These are phyloP conservation scores for Antidorcas marsupialis DNA, from an alignment of 2,113 vertebrate species.

Conservation along the genomic window DNA sequence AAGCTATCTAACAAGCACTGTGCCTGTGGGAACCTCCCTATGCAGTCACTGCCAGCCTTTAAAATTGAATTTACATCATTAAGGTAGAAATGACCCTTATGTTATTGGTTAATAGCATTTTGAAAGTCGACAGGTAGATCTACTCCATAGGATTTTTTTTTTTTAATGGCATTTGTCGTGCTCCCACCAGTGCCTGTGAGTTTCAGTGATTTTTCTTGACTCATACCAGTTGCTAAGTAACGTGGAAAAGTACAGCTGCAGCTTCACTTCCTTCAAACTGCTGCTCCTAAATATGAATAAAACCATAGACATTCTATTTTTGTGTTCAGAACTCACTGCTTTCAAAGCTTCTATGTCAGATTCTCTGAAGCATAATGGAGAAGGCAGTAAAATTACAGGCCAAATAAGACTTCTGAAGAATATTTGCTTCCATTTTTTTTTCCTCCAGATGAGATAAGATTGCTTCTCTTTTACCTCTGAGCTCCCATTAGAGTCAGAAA, in stretches of 20 bases:
- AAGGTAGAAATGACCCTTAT: too few species aligned
- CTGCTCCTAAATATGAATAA: conserved; percentile 70
- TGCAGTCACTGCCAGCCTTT: too few species aligned
- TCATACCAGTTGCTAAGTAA: conserved; percentile 74
- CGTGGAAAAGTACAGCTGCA: conserved; percentile 68
- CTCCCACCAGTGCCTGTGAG: conserved; percentile 1
- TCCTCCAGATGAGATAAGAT: not conserved
- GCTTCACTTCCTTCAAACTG: conserved; percentile 64
- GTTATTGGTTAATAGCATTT: too few species aligned
- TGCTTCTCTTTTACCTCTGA: not conserved
- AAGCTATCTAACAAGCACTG: too few species aligned
- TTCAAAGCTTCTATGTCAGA: conserved; percentile 63
- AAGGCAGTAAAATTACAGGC: conserved; percentile 54
- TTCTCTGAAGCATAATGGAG: conserved; percentile 56
- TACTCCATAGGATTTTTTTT: not conserved
- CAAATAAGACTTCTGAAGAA: conserved; percentile 33
- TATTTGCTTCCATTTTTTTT: not conserved
- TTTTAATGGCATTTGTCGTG: conserved; percentile 32
- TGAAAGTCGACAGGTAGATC: too few species aligned
- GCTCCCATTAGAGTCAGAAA: not conserved
- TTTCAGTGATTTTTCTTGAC: conserved; percentile 55
- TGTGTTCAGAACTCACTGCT: conserved; percentile 55
- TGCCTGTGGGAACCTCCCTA: too few species aligned
- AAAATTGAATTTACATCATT: too few species aligned
- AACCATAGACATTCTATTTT: conserved; percentile 69